Base-by-base conservation (phyloP, 35 echinoderm and acorn worm species). In the Acanthaster planci region DNA sequence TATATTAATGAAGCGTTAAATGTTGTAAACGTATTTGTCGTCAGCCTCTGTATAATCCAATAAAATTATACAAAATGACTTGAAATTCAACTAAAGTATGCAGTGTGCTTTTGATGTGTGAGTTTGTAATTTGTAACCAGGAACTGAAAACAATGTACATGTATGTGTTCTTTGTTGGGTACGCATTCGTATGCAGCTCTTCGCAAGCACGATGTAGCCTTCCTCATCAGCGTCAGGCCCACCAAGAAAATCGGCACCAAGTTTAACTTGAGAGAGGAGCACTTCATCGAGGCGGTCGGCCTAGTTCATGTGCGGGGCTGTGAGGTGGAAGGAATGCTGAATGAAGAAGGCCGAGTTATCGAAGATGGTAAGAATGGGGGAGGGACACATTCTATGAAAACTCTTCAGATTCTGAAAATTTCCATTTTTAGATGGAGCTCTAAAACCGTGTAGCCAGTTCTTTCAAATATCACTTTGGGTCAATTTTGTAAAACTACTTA, bases 201-300 rank as follows among this genome's bases (percentile, higher is more conserved):
- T 19, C 40, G 96, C 7, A 99, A 99, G 82, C 96, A 99, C 67
- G 96, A 99, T 78, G 96, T 99, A 52, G 96, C 95, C 0, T 94
- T 99, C 82, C 87, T 99, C 59, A 80, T 94, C 14, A 99, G 92
- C 0, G 89, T 99, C 19, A 39, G 85, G 27, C 96, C 96, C 39
- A 90, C 44, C 35, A 86, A 80, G 52, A 82, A 59, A 51, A 89
- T 93, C 42, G 92, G 92, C 32, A 92, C 80, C 1, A 76, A 51
- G 22, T 80, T 90, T 35, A 86, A 89, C 78, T 60, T 55, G 38
- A 99, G 90, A 35, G 85, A 89, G 39, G 85, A 89, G 39, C 85
- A 93, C 47, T 99, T 99, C 82, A 89, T 99, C 31, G 80, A 90
- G 77, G 80, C 90, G 77, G 96, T 99, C 14, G 96, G 96, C 17